These are phyloP conservation scores for Carassius gibelio DNA, from an alignment of 2,113 vertebrate genomes.

Conservation along the genomic window DNA sequence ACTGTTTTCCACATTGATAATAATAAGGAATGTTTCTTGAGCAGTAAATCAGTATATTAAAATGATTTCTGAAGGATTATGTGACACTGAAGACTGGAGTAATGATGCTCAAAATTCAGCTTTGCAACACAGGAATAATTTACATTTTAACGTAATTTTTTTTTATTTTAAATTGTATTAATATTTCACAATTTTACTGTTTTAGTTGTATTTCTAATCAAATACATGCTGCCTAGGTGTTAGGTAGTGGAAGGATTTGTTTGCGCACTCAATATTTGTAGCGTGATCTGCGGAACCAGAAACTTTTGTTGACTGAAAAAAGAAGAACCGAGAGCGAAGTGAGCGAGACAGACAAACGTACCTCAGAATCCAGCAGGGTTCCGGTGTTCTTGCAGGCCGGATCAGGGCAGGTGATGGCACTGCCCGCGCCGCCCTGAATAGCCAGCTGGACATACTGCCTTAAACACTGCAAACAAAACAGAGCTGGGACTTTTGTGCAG, in stretches of 20 bases:
- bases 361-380: constrained; percentile 87
- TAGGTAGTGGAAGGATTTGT: background rate
- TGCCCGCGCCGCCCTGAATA: constrained; percentile 88
- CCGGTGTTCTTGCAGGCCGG: constrained; percentile 83
- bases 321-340: background rate
- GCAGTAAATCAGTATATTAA: too few species aligned
- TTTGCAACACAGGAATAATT: too few species aligned
- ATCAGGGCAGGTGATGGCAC: constrained; percentile 91
- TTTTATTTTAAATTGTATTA: background rate
- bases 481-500: background rate
- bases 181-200: background rate
- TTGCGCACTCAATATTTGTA: background rate
- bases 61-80: too few species aligned
- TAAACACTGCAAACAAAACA: constrained; percentile 81
- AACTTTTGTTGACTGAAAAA: background rate
- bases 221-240: background rate
- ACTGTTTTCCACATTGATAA: too few species aligned
- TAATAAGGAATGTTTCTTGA: too few species aligned
- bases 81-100: too few species aligned
- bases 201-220: background rate
- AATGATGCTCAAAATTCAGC: too few species aligned
- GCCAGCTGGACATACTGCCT: constrained; percentile 87
- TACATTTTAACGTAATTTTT: background rate
- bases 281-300: background rate
- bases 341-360: constrained; percentile 64